A percentile compares a stretch with the other conserved stretches of the same genome.
Conservation (phyloP, 1,140 invertebrate species). For the Ostrea edulis region DNA sequence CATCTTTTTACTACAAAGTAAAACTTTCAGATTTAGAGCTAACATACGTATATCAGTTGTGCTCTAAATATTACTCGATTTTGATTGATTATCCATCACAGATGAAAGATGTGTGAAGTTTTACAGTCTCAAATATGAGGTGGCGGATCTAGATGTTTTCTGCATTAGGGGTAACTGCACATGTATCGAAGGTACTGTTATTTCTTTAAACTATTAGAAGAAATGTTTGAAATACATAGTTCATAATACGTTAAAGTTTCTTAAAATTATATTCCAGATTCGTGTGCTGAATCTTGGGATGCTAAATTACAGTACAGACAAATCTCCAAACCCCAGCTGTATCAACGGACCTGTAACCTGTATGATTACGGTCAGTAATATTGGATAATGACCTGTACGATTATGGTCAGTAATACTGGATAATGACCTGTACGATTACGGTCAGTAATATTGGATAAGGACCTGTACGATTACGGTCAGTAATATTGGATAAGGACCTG, state of each 20-base stretch:
- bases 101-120: constrained; percentile 59
- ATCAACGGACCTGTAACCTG: constrained; percentile 38
- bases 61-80: not conserved
- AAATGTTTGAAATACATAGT: not conserved
- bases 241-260: not conserved
- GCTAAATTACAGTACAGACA: constrained; percentile 37
- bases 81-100: constrained; percentile 21
- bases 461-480: too few relatives aligned
- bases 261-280: constrained; percentile 2
- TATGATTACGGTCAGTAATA: constrained; percentile 51
- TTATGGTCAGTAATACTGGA: too few relatives aligned
- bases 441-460: too few relatives aligned
- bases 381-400: not conserved
- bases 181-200: constrained; percentile 53
- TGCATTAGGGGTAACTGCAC: constrained; percentile 55
- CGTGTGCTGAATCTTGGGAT: constrained; percentile 55
- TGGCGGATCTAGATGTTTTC: constrained; percentile 58
- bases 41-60: too few relatives aligned
- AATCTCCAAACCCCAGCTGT: not conserved
- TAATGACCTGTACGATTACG: too few relatives aligned
- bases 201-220: not conserved
- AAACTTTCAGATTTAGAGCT: too few relatives aligned
- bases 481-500: too few relatives aligned
- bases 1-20: too few relatives aligned
- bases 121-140: constrained; percentile 56